These are phyloP conservation scores for Glandiceps talaboti DNA, from an alignment of 53 echinoderm and acorn worm genomes.

Conservation along the genomic window DNA sequence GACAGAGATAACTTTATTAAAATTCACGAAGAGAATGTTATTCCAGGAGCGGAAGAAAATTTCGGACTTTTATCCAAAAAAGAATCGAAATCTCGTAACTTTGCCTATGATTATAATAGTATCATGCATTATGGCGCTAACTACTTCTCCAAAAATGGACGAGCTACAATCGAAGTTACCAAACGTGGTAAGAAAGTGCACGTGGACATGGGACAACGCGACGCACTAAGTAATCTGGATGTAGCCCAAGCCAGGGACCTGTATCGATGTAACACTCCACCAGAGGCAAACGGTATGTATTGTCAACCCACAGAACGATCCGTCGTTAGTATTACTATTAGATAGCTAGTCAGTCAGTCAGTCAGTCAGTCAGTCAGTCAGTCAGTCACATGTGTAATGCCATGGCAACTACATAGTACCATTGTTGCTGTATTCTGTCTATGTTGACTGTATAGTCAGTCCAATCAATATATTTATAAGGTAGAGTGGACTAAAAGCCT, in stretches of 20 bases:
- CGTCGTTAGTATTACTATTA: too few species aligned
- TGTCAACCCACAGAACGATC: too few species aligned
- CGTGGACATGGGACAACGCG: conserved; percentile 38
- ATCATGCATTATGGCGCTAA: conserved; percentile 80
- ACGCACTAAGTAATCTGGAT: conserved; percentile 59
- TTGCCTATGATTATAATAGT: conserved; percentile 77
- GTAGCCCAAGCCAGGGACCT: conserved; percentile 71
- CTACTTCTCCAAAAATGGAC: conserved; percentile 69
- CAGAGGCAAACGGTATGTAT: not conserved
- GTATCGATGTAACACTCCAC: conserved; percentile 55
- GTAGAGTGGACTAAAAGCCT: too few species aligned
- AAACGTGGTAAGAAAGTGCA: conserved; percentile 30
- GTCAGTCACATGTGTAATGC: too few species aligned
- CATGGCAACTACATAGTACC: too few species aligned
- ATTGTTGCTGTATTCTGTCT: too few species aligned
- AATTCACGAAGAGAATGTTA: conserved; percentile 52
- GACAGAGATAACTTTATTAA: conserved; percentile 71
- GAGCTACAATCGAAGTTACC: conserved; percentile 56
- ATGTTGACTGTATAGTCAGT: too few species aligned
- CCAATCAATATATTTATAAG: too few species aligned
- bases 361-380: too few species aligned
- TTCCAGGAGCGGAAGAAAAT: conserved; percentile 67
- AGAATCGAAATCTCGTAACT: conserved; percentile 73
- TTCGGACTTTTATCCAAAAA: conserved; percentile 48
- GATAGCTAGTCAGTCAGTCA: too few species aligned